Evolutionary conservation across 2,113 vertebrate species (phyloP).

Genomic region (Pangasianodon gigas): DNA sequence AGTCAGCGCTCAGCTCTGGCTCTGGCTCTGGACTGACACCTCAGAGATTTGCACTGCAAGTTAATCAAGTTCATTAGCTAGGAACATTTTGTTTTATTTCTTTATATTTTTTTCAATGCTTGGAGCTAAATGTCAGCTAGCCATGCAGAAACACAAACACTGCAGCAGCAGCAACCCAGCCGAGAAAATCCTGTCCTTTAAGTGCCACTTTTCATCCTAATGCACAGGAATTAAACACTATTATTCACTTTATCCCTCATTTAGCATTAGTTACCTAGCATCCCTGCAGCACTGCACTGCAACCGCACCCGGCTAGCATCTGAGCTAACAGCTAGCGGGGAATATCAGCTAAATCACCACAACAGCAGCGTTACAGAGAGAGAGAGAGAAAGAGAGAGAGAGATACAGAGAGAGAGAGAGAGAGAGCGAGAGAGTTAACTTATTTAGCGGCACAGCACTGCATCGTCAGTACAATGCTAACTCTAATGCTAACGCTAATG

Average conservation of each 20-base stretch:
- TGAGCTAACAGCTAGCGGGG: neutral
- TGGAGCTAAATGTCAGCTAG: no score
- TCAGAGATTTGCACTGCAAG: no score
- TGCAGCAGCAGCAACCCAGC: neutral
- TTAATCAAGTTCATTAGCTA: neutral
- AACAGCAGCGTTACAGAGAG: neutral
- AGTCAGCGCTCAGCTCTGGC: no score
- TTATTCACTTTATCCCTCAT: neutral
- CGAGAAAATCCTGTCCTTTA: neutral
- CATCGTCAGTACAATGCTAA: neutral
- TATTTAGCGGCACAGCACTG: neutral
- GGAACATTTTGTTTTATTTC: neutral
- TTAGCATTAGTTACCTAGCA: neutral
- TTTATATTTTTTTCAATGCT: no score
- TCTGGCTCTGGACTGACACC: no score
- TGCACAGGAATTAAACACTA: neutral
- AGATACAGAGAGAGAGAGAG: no score
- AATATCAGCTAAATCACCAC: neutral
- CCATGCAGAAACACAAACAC: neutral
- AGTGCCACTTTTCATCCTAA: neutral
- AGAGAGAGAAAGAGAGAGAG: neutral
- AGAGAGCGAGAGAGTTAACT: no score
- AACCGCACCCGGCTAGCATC: slow-evolving; percentile 39
- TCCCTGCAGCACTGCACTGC: slow-evolving; percentile 29
- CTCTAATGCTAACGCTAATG: neutral